A percentile compares a stretch with the other conserved stretches of the same genome.
These are phyloP conservation scores for Metalampra italica DNA, from an alignment of 2,888 invertebrate genomes.

Conservation along the genomic window DNA sequence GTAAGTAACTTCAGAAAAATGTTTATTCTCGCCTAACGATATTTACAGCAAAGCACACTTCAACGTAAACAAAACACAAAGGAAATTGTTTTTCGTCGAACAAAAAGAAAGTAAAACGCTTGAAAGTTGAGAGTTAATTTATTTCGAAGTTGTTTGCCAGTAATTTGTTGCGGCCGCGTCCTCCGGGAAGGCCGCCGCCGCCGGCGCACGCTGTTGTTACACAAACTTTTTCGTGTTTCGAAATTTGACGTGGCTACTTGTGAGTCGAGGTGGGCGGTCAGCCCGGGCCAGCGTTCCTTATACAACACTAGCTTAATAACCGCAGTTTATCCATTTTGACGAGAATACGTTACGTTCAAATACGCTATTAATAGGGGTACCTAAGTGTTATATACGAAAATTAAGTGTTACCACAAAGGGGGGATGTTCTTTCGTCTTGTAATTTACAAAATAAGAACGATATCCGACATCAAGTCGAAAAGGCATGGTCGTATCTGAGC, in stretches of 20 bases:
- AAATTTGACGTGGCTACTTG: slow-evolving; percentile 57
- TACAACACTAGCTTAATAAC: too few relatives aligned
- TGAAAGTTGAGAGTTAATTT: slow-evolving; percentile 75
- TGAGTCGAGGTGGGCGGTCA: slow-evolving; percentile 37
- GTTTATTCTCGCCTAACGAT: slow-evolving; percentile 32
- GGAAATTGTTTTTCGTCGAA: slow-evolving; percentile 66
- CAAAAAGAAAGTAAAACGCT: slow-evolving; percentile 70
- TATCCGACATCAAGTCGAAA: too few relatives aligned
- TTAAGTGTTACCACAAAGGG: too few relatives aligned
- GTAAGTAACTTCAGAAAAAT: slow-evolving; percentile 13
- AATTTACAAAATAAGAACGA: too few relatives aligned
- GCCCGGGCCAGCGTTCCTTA: slow-evolving; percentile 26
- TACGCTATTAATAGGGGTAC: too few relatives aligned
- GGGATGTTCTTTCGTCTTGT: too few relatives aligned
- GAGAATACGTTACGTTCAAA: too few relatives aligned
- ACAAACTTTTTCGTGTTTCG: slow-evolving; percentile 61
- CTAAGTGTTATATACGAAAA: too few relatives aligned
- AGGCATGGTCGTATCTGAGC: too few relatives aligned
- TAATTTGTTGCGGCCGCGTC: slow-evolving; percentile 73
- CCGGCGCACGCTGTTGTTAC: slow-evolving; percentile 51
- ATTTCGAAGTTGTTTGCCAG: slow-evolving; percentile 75
- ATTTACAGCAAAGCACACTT: slow-evolving; percentile 37
- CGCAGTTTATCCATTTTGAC: too few relatives aligned
- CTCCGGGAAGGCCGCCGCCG: slow-evolving; percentile 48
- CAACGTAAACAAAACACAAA: slow-evolving; percentile 60